Conservation (phyloP, 2,888 invertebrate species). For the Synanthedon vespiformis region DNA sequence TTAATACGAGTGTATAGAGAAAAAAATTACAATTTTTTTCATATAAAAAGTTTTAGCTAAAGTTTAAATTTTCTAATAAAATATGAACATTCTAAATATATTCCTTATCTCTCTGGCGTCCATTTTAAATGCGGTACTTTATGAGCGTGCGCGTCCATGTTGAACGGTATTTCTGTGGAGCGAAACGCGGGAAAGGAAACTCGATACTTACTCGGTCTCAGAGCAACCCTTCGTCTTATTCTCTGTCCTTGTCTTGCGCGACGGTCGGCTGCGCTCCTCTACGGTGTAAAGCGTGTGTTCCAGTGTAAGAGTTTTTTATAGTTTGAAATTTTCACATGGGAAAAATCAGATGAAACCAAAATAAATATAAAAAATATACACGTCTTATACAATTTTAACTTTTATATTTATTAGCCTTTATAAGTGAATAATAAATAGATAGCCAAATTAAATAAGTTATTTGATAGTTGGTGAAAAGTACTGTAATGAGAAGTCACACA, state of each 20-base stretch:
- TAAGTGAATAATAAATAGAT: no score
- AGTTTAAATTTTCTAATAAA: conserved; percentile 8
- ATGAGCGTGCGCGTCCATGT: conserved; percentile 55
- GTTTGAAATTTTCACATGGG: background rate
- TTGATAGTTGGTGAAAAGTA: no score
- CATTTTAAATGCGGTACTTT: conserved; percentile 67
- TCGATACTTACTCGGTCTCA: conserved; percentile 58
- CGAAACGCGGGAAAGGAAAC: conserved; percentile 30
- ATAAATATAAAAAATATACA: background rate
- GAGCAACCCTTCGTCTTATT: conserved; percentile 73
- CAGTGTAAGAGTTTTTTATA: conserved; percentile 8
- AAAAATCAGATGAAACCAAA: background rate
- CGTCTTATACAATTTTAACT: background rate
- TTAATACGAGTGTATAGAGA: conserved; percentile 22
- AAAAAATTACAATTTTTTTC: conserved; percentile 55
- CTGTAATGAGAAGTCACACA: no score
- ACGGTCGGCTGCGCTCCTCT: conserved; percentile 64
- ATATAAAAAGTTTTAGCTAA: conserved; percentile 17
- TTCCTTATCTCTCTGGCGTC: conserved; percentile 67
- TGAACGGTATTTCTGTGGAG: conserved; percentile 38
- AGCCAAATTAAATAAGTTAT: no score
- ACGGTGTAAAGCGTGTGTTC: conserved; percentile 22
- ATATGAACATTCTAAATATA: conserved; percentile 41
- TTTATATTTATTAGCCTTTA: background rate
- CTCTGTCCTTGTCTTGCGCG: conserved; percentile 69